Conservation (phyloP, 2,113 vertebrate genomes). For the Struthidea cinerea region DNA sequence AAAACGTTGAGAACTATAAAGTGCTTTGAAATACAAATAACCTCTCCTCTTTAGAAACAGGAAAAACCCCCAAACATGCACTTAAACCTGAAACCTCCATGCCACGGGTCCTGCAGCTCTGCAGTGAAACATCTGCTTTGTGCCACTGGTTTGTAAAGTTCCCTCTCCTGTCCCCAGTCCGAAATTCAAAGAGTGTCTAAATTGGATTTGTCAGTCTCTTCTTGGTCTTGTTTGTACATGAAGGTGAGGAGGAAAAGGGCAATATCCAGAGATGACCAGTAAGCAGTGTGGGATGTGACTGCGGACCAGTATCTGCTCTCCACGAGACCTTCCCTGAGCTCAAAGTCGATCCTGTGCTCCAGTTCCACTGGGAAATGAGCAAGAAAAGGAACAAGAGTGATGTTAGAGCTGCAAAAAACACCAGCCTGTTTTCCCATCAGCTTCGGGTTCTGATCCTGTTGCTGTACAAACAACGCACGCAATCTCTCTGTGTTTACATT, state of each 20-base stretch:
- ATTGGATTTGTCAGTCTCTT: conserved; percentile 58
- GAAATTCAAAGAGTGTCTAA: conserved; percentile 64
- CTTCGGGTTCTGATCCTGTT: not conserved
- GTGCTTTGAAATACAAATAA: conserved; percentile 67
- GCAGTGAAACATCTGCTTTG: conserved; percentile 22
- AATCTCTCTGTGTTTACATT: not conserved
- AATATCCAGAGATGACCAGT: conserved; percentile 95
- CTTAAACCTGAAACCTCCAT: conserved; percentile 64
- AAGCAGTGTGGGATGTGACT: conserved; percentile 95
- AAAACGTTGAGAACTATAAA: conserved; percentile 58
- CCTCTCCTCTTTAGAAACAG: conserved; percentile 43
- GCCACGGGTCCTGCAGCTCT: conserved; percentile 35
- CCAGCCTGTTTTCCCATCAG: rapidly evolving
- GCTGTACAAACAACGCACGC: rapidly evolving
- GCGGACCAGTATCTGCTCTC: conserved; percentile 98
- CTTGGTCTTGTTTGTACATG: conserved; percentile 84
- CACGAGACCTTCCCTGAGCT: conserved; percentile 94
- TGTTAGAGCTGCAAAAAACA: not conserved
- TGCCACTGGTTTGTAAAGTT: conserved; percentile 1
- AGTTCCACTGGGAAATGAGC: conserved; percentile 80
- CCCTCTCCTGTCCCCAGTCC: not conserved
- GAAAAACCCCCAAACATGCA: conserved; percentile 62
- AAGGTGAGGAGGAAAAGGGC: conserved; percentile 96
- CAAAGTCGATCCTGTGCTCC: conserved; percentile 94
- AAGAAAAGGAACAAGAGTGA: not conserved